phyloP scores from a whole-genome alignment of 2,113 vertebrate genomes.

The Cryptotis parvus region DNA sequence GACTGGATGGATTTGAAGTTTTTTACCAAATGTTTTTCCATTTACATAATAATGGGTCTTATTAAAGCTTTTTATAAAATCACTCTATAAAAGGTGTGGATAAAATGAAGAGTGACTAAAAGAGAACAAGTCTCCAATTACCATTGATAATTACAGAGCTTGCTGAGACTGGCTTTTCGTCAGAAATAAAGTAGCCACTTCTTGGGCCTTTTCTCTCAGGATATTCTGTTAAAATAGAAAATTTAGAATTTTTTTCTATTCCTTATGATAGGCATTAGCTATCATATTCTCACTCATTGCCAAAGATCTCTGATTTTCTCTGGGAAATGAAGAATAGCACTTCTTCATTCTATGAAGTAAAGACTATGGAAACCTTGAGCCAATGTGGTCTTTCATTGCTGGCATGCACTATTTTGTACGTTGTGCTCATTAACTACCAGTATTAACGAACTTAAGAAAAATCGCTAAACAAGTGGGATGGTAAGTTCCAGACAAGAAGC shows the following conservation, averaged over 20 bases:
- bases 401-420: constrained; percentile 2
- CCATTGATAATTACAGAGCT: constrained; percentile 45
- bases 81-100: constrained; percentile 34
- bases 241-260: neutral
- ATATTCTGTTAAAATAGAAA: constrained; percentile 60
- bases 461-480: neutral
- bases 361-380: neutral
- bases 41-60: constrained; percentile 75
- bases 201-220: constrained; percentile 41
- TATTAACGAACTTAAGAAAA: constrained; percentile 16
- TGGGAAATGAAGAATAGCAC: constrained; percentile 40
- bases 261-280: constrained; percentile 6
- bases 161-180: constrained; percentile 31
- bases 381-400: neutral
- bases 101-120: constrained; percentile 66
- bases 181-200: constrained; percentile 7
- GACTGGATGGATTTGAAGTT: constrained; percentile 50
- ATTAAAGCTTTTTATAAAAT: constrained; percentile 70
- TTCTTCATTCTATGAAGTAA: constrained; percentile 33
- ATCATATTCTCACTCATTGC: constrained; percentile 33
- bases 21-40: constrained; percentile 65
- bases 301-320: constrained; percentile 47
- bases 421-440: neutral
- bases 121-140: constrained; percentile 11
- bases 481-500: neutral